Conservation (phyloP, 2,888 invertebrate genomes). For the Mythimna vitellina region DNA sequence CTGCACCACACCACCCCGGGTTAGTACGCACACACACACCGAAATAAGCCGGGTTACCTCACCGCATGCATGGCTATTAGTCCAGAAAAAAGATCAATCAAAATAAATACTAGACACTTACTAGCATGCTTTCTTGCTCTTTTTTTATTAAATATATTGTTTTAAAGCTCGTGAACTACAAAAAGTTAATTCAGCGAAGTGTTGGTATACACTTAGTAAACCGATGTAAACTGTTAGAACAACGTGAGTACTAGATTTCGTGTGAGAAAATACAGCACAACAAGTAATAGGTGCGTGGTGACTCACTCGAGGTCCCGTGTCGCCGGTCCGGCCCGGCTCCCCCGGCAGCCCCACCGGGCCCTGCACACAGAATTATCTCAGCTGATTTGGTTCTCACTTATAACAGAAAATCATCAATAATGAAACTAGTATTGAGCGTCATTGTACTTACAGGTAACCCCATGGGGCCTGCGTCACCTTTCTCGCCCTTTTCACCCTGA, state of each 20-base stretch:
- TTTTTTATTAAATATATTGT: not conserved
- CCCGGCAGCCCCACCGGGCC: constrained; percentile 96
- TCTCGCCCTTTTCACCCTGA: constrained; percentile 95
- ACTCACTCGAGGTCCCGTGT: constrained; percentile 95
- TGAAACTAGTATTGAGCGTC: not conserved
- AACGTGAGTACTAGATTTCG: constrained; percentile 10
- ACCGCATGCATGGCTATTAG: constrained; percentile 21
- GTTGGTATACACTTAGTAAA: constrained; percentile 14
- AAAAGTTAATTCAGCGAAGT: not conserved
- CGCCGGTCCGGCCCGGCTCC: constrained; percentile 94
- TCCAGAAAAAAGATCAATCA: not conserved
- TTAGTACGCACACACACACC: constrained; percentile 72
- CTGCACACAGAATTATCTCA: constrained; percentile 77
- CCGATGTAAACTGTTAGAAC: constrained; percentile 8
- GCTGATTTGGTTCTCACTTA: not conserved
- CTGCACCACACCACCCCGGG: constrained; percentile 77
- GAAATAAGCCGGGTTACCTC: constrained; percentile 14
- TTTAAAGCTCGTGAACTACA: constrained; percentile 1
- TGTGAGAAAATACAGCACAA: not conserved
- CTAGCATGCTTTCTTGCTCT: constrained; percentile 33
- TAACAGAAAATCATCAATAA: not conserved
- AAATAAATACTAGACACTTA: constrained; percentile 8
- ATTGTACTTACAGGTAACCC: constrained; percentile 96
- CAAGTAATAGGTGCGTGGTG: not conserved
- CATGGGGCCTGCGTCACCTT: constrained; percentile 98